phyloP scores from a whole-genome alignment of 1,140 invertebrate species.

The Dendroctonus ponderosae region DNA sequence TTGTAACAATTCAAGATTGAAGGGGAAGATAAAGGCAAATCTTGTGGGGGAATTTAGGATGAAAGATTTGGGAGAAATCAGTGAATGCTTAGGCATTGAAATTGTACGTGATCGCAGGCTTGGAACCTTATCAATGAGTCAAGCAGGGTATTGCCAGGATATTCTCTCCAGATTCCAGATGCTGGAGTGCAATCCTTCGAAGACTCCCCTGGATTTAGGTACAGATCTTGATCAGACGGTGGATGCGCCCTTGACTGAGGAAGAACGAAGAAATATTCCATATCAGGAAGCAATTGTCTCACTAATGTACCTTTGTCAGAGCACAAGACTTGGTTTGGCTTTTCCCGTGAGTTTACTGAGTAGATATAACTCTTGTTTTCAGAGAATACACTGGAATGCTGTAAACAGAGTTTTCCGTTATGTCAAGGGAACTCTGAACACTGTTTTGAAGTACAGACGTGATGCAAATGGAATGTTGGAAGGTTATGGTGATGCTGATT shows the following conservation, averaged over 20 bases:
- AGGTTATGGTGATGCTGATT: constrained; percentile 46
- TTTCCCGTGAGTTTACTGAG: neutral
- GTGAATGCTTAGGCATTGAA: neutral
- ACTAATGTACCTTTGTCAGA: neutral
- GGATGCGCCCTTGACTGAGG: neutral
- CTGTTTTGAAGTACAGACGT: neutral
- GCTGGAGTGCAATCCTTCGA: neutral
- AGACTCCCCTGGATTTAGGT: neutral
- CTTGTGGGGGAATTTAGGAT: neutral
- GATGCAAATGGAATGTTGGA: constrained; percentile 24
- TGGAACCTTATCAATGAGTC: neutral
- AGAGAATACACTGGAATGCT: neutral
- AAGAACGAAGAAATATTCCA: neutral
- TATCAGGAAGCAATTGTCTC: neutral
- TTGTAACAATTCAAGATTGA: neutral
- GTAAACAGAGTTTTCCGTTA: neutral
- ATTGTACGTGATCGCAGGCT: too few species aligned
- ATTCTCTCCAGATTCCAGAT: neutral
- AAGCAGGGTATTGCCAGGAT: neutral
- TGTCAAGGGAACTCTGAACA: neutral
- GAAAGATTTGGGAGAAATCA: neutral
- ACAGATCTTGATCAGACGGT: neutral
- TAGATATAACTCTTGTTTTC: neutral
- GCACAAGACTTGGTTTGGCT: neutral
- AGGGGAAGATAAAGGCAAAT: neutral